phyloP scores from a whole-genome alignment of 2,797 vertebrate species.

The Xiphorhynchus erythropygius region DNA sequence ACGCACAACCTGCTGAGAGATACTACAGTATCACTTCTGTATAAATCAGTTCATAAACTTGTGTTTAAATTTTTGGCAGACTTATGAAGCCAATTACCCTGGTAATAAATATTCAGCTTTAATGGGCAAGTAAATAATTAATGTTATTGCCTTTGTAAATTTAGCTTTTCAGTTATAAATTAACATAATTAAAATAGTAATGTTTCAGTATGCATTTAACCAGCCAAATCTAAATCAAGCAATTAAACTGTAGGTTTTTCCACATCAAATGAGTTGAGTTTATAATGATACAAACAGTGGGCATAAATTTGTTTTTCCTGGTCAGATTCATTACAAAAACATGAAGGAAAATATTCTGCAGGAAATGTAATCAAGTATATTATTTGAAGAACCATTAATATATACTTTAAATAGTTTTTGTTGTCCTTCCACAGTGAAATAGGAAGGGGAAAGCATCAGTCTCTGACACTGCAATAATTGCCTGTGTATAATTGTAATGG shows the following conservation, averaged over 20 bases:
- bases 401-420: conserved; percentile 25
- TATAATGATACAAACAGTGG: conserved; percentile 66
- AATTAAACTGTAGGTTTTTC: conserved; percentile 80
- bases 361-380: conserved; percentile 70
- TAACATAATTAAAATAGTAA: conserved; percentile 81
- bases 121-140: conserved; percentile 84
- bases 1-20: conserved; percentile 39
- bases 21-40: not conserved
- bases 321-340: conserved; percentile 70
- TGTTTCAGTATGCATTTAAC: conserved; percentile 75
- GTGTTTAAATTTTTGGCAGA: conserved; percentile 73
- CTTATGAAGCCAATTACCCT: conserved; percentile 77
- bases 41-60: conserved; percentile 72
- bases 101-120: conserved; percentile 77
- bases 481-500: not conserved
- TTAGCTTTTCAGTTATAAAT: conserved; percentile 81
- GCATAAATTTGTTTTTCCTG: conserved; percentile 71
- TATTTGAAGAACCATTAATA: conserved; percentile 49
- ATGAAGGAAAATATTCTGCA: conserved; percentile 61
- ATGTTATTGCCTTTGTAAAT: conserved; percentile 83
- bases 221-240: conserved; percentile 80
- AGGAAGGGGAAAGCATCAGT: not conserved
- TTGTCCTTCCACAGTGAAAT: not conserved
- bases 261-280: conserved; percentile 69
- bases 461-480: not conserved